Evolutionary conservation across 1,140 invertebrate genomes (phyloP).

Genomic region (Battus philenor): DNA sequence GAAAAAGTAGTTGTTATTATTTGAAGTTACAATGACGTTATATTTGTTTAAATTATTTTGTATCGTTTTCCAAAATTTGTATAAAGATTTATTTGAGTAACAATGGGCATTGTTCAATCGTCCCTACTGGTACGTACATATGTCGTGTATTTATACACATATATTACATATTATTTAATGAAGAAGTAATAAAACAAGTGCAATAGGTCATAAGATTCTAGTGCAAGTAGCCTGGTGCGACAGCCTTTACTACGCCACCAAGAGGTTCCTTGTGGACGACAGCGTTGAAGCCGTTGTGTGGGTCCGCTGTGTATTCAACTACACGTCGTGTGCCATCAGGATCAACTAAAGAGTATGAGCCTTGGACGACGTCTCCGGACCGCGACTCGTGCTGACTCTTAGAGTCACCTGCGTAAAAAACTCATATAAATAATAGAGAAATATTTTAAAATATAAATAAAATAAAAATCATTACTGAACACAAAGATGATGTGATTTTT

Average conservation of each 20-base stretch:
- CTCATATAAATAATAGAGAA: too few species aligned
- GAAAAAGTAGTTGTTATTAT: too few species aligned
- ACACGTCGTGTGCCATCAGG: slow-evolving; percentile 80
- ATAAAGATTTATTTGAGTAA: too few species aligned
- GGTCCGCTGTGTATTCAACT: slow-evolving; percentile 80
- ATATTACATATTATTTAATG: too few species aligned
- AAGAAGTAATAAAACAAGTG: too few species aligned
- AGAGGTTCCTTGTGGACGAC: slow-evolving; percentile 69
- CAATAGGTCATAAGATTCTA: slow-evolving; percentile 20
- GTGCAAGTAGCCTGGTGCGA: slow-evolving; percentile 40
- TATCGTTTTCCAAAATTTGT: too few species aligned
- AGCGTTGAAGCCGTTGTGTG: slow-evolving; percentile 75
- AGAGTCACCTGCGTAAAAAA: slow-evolving; percentile 58
- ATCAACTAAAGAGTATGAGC: slow-evolving; percentile 79
- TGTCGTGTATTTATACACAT: too few species aligned
- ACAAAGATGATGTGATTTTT: too few species aligned
- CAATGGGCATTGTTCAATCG: neutral
- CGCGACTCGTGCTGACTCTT: slow-evolving; percentile 73
- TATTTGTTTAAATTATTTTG: too few species aligned
- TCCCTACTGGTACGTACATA: neutral
- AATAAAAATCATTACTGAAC: too few species aligned
- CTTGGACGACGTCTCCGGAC: slow-evolving; percentile 81
- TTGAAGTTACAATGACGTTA: too few species aligned
- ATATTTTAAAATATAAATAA: too few species aligned
- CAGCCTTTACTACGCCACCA: slow-evolving; percentile 47